These are phyloP conservation scores for Drosophila subobscura DNA, from an alignment of 1,140 invertebrate species.

Conservation along the genomic window DNA sequence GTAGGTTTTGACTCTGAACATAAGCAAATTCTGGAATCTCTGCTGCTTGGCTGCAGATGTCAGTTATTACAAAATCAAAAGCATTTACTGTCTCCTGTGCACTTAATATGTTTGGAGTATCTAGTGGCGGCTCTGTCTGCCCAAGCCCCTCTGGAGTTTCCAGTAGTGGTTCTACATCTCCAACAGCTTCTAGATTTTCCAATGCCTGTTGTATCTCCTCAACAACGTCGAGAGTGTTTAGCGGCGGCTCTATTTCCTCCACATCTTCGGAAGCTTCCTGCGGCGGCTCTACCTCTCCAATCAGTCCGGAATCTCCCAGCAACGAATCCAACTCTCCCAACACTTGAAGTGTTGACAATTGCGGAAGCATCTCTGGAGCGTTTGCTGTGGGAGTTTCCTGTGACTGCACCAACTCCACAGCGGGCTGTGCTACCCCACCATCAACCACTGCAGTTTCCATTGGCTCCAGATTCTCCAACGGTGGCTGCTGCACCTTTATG, in stretches of 20 bases:
- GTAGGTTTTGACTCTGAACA: background rate
- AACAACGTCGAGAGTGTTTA: no score
- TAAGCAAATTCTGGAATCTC: background rate
- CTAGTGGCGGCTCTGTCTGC: background rate
- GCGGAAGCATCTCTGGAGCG: background rate
- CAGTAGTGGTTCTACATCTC: no score
- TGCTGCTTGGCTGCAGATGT: slow-evolving; percentile 56
- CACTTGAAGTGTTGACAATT: no score
- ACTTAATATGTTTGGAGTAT: background rate
- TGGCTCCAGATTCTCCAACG: background rate
- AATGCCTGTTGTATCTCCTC: no score
- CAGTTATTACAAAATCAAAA: slow-evolving; percentile 64
- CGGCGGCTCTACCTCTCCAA: no score
- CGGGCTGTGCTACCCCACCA: background rate
- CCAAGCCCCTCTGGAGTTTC: background rate
- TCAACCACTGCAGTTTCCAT: background rate
- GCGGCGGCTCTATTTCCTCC: no score
- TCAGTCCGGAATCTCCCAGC: no score
- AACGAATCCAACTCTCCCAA: no score
- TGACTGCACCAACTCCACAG: no score
- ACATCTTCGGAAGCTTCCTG: no score
- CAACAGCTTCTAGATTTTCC: no score
- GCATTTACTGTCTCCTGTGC: background rate
- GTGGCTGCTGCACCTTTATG: background rate
- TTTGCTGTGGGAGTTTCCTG: no score